These are phyloP conservation scores for Oeneis ivallda DNA, from an alignment of 2,888 invertebrate genomes.

Conservation along the genomic window DNA sequence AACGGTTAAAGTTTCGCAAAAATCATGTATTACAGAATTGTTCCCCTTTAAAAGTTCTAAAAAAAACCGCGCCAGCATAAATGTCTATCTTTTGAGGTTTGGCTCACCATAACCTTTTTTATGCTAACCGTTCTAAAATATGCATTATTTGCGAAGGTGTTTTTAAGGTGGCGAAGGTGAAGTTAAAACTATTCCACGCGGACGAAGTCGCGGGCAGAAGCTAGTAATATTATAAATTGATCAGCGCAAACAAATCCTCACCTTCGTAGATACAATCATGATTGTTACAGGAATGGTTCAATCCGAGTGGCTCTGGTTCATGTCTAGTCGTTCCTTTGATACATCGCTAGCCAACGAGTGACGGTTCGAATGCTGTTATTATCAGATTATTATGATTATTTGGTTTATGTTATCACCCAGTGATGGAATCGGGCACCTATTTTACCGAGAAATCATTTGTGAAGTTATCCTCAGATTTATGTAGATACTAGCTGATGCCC, in stretches of 20 bases:
- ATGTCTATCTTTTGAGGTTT: too few relatives aligned
- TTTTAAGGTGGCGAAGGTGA: too few relatives aligned
- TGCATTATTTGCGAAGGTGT: too few relatives aligned
- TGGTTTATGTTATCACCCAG: neutral
- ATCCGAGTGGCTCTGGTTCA: conserved; percentile 23
- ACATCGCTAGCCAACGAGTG: conserved; percentile 33
- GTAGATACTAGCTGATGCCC: too few relatives aligned
- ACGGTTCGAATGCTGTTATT: conserved; percentile 34
- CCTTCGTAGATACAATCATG: neutral
- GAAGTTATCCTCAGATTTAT: too few relatives aligned
- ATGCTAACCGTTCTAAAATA: too few relatives aligned
- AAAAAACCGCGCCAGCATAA: too few relatives aligned
- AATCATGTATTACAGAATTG: too few relatives aligned
- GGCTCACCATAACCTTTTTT: too few relatives aligned
- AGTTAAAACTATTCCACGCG: neutral
- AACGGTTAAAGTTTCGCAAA: too few relatives aligned
- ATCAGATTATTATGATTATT: conserved; percentile 11
- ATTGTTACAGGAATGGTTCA: neutral
- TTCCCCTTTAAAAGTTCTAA: too few relatives aligned
- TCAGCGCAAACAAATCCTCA: neutral
- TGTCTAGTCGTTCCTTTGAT: conserved; percentile 34
- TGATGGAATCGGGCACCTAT: neutral
- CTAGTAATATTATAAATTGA: neutral
- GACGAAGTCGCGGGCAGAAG: neutral
- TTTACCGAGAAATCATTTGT: too few relatives aligned